Evolutionary conservation across 2,888 invertebrate genomes (phyloP).

Genomic region (Tribolium freemani): DNA sequence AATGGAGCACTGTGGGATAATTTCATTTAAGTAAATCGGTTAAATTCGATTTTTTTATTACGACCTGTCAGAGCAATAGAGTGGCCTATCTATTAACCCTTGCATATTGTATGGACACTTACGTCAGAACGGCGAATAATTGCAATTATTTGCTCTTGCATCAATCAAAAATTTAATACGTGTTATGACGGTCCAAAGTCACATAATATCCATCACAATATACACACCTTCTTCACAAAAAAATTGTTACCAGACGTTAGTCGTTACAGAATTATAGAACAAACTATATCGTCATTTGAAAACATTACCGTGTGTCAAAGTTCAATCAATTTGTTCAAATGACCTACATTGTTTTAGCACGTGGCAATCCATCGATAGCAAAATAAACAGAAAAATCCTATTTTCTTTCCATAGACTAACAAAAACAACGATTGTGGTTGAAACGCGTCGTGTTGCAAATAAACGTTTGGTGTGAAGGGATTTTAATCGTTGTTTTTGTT

Average conservation of each 20-base stretch:
- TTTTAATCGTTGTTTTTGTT: no score
- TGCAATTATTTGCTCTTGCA: no score
- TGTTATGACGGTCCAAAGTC: neutral
- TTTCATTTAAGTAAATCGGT: neutral
- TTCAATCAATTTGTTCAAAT: slow-evolving; percentile 28
- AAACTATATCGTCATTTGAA: slow-evolving; percentile 12
- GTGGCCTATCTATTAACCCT: no score
- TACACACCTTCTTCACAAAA: neutral
- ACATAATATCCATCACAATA: neutral
- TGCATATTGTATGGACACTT: no score
- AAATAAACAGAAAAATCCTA: neutral
- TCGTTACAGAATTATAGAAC: neutral
- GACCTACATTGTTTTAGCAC: slow-evolving; percentile 17
- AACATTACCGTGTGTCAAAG: slow-evolving; percentile 30
- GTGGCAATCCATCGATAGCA: neutral
- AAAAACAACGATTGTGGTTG: no score
- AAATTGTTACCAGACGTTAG: neutral
- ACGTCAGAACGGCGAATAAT: no score
- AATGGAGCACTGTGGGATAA: neutral
- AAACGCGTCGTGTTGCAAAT: no score
- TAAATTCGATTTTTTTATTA: no score
- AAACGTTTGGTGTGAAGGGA: no score
- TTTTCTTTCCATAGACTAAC: neutral
- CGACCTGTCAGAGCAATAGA: no score
- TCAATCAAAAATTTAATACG: no score